Conservation (phyloP, 2,113 vertebrate species). For the Melierax canorus region DNA sequence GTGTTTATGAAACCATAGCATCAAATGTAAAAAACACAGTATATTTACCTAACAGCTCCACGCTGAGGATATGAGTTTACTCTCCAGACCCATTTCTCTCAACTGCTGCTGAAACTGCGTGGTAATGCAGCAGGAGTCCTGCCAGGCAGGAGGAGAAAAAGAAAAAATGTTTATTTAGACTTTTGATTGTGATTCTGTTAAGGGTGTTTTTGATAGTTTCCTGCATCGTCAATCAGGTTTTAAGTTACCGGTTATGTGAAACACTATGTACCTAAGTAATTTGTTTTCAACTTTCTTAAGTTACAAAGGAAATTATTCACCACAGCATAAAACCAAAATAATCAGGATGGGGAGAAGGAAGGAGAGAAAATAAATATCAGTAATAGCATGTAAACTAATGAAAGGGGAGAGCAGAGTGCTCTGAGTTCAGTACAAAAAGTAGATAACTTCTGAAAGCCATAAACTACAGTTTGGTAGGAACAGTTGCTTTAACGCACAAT, state of each 20-base stretch:
- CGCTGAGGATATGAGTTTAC: not conserved
- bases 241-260: not conserved
- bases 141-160: not conserved
- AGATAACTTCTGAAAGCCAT: not conserved
- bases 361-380: not conserved
- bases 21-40: not conserved
- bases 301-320: not conserved
- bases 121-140: not conserved
- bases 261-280: not conserved
- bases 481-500: not conserved
- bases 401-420: not conserved
- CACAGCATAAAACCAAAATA: not conserved
- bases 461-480: not conserved
- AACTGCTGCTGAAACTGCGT: not conserved
- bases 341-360: not conserved
- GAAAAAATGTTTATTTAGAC: not conserved
- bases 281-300: not conserved
- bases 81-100: not conserved
- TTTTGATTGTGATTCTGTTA: not conserved
- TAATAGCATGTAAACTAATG: not conserved
- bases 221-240: not conserved
- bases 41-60: not conserved
- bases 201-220: not conserved
- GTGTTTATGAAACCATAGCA: not conserved
- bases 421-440: not conserved